These are phyloP conservation scores for Eudemis profundana DNA, from an alignment of 2,888 invertebrate species.

Conservation along the genomic window DNA sequence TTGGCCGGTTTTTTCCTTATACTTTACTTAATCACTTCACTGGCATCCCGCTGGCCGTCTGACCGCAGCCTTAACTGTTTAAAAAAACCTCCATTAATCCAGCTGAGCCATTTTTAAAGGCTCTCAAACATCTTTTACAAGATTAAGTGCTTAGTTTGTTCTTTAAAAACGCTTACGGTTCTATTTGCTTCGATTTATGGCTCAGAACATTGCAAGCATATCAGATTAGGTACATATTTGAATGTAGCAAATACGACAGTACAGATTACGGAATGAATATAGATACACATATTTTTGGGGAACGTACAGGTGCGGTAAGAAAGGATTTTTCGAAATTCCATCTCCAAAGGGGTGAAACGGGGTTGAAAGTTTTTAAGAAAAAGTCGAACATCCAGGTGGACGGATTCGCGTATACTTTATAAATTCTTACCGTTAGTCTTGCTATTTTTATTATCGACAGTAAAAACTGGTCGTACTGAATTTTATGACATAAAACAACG, in stretches of 20 bases:
- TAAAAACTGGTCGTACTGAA: neutral
- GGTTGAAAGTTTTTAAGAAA: no score
- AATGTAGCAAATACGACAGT: no score
- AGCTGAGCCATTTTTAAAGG: constrained; percentile 18
- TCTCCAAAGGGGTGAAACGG: no score
- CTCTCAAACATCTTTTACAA: constrained; percentile 18
- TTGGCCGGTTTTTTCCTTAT: no score
- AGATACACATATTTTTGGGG: no score
- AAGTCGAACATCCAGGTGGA: no score
- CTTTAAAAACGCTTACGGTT: constrained; percentile 12
- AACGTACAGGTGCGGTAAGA: no score
- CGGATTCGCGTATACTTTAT: neutral
- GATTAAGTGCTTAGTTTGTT: constrained; percentile 20
- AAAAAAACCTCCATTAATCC: constrained; percentile 10
- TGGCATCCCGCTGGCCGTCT: neutral
- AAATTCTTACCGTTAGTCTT: neutral
- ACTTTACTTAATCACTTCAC: neutral
- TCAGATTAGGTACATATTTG: neutral
- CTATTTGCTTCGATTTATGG: constrained; percentile 12
- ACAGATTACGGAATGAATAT: no score
- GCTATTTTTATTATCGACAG: neutral
- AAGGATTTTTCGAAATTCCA: no score
- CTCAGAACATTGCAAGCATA: neutral
- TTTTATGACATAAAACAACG: neutral
- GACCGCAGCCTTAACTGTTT: constrained; percentile 10